Evolutionary conservation across 2,888 invertebrate species (phyloP).

Genomic region (Acleris emargana): DNA sequence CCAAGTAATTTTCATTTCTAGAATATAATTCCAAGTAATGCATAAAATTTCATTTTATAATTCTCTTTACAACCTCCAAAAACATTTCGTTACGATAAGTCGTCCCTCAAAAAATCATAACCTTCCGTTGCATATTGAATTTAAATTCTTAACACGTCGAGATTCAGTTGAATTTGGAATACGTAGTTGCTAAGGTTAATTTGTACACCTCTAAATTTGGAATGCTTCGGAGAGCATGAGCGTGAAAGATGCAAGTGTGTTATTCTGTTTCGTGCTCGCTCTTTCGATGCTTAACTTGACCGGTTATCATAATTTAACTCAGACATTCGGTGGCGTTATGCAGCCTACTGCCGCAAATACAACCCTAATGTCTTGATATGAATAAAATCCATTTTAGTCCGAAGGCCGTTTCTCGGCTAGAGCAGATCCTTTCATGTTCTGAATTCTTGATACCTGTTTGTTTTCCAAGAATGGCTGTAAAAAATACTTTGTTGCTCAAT

Average conservation of each 20-base stretch:
- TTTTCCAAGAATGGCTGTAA: too few relatives aligned
- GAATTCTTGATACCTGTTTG: too few relatives aligned
- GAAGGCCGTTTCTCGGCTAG: too few relatives aligned
- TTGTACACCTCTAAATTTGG: conserved; percentile 53
- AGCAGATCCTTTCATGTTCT: too few relatives aligned
- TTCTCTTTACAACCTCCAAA: conserved; percentile 19
- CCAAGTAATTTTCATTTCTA: not conserved
- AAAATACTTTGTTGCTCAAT: too few relatives aligned
- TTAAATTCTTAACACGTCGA: not conserved
- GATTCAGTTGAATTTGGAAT: conserved; percentile 14
- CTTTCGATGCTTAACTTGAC: too few relatives aligned
- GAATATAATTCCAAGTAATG: conserved; percentile 3
- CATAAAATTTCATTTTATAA: conserved; percentile 11
- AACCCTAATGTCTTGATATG: too few relatives aligned
- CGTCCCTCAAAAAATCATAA: not conserved
- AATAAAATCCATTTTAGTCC: too few relatives aligned
- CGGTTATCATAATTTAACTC: too few relatives aligned
- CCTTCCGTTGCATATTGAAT: not conserved
- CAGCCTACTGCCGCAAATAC: too few relatives aligned
- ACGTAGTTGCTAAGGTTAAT: conserved; percentile 6
- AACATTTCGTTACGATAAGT: conserved; percentile 32
- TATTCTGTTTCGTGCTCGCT: not conserved
- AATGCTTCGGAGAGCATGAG: conserved; percentile 52
- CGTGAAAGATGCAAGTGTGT: conserved; percentile 65
- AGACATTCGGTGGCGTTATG: too few relatives aligned